phyloP scores from a whole-genome alignment of 1,140 invertebrate genomes.

The Xylocopa sonorina region DNA sequence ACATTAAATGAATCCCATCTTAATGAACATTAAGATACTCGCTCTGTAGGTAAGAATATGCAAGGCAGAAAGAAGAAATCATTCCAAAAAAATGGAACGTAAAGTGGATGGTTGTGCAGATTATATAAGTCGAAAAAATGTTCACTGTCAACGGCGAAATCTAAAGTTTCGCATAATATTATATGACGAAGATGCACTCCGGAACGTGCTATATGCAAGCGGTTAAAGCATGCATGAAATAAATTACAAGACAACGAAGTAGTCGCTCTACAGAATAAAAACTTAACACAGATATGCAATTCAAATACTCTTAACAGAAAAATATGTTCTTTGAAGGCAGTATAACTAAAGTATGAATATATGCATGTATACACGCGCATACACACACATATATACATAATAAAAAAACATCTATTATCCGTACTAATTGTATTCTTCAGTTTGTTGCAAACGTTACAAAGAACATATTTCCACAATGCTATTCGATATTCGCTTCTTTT shows the following conservation, averaged over 20 bases:
- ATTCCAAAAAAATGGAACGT: neutral
- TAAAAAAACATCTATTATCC: too few species aligned
- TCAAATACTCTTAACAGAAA: conserved; percentile 49
- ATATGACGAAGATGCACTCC: conserved; percentile 48
- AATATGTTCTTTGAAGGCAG: conserved; percentile 51
- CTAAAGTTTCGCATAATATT: conserved; percentile 53
- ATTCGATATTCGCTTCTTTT: conserved; percentile 42
- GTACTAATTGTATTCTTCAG: neutral
- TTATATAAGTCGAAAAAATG: conserved; percentile 19
- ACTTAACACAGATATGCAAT: conserved; percentile 58
- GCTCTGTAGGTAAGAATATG: neutral
- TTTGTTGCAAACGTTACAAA: neutral
- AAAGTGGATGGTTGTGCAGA: conserved; percentile 5
- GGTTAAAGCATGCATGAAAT: conserved; percentile 76
- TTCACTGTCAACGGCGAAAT: conserved; percentile 48
- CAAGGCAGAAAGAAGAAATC: conserved; percentile 14
- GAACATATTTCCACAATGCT: conserved; percentile 60
- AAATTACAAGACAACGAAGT: conserved; percentile 71
- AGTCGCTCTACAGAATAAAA: conserved; percentile 62
- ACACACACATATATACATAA: conserved; percentile 1
- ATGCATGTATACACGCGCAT: neutral
- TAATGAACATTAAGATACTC: neutral
- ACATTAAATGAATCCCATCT: neutral
- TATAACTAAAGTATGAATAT: too few species aligned
- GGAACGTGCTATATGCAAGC: conserved; percentile 69